phyloP scores from a whole-genome alignment of 37 sponge, comb jelly and placozoan species.

The Spongilla lacustris region DNA sequence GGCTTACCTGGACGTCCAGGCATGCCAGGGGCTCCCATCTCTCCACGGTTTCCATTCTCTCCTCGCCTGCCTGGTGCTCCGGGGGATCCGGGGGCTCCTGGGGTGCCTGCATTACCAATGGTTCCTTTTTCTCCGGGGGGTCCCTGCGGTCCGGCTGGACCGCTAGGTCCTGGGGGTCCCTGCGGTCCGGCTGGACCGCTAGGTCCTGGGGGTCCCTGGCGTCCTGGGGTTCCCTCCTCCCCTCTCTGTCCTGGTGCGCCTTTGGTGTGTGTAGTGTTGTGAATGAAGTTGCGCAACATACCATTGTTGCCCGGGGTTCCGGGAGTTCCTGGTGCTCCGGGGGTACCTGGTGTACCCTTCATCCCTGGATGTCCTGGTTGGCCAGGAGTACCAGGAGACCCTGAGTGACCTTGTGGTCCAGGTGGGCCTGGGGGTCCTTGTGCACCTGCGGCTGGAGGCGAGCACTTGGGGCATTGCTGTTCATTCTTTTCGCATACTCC shows the following conservation, averaged over 20 bases:
- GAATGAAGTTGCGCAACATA: too few relatives aligned
- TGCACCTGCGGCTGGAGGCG: background rate
- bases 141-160: slow-evolving; percentile 20
- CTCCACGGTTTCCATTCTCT: slow-evolving; percentile 1
- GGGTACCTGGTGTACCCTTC: slow-evolving; percentile 5
- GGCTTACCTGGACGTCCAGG: background rate
- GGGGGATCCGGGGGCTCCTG: too few relatives aligned
- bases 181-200: slow-evolving; percentile 11
- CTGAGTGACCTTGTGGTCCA: slow-evolving; percentile 5
- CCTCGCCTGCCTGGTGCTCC: slow-evolving; percentile 8
- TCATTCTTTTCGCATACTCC: too few relatives aligned
- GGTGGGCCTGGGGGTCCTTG: background rate
- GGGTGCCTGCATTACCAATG: slow-evolving; percentile 2
- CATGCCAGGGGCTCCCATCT: background rate
- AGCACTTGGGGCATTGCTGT: background rate
- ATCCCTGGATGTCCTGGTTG: background rate
- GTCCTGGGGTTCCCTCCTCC: background rate
- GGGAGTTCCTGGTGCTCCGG: slow-evolving; percentile 1
- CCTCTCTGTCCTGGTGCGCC: background rate
- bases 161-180: background rate
- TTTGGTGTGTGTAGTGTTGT: too few relatives aligned
- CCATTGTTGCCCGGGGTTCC: slow-evolving; percentile 2
- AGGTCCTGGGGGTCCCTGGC: background rate
- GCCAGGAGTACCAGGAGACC: background rate
- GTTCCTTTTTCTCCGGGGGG: slow-evolving; percentile 9